Evolutionary conservation across 2,888 invertebrate genomes (phyloP), one percentile per base, ranked within the genome.

Genomic region (Cephus spinipes): DNA sequence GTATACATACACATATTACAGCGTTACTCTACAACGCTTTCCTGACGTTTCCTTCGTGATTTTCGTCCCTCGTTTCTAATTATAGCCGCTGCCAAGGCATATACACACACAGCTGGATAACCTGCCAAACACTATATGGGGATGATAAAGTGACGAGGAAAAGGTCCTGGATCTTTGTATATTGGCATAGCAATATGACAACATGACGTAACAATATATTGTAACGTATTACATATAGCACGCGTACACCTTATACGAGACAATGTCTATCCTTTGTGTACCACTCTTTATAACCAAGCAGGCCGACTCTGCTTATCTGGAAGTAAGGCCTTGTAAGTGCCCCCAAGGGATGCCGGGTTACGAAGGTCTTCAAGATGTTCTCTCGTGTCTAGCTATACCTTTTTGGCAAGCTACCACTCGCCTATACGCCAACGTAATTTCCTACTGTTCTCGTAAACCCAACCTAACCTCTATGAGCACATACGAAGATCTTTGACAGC

Each of bases 221-320:
- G 23, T 9, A 9, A 23, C 23, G 9, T 23, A 55, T 55, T 23
- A 23, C 9, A 3, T 9, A 23, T 9, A 23, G 1, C 40, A 40
- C 15, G 40, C 23, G 23, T 55, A 55, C 23, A 55, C 23, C 55
- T 23, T 6, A 4, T 23, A 55, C 23, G 12, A 33, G 31, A 23
- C n/a, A 15, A 31, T 12, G 55, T 23, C 9, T 55, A 55, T 23
- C 30, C 71, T 71, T 33, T 71, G 71, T 71, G 31, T 71, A 31
- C 11, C 31, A 71, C 33, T 80, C 82, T 85, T 84, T 79, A 82
- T 82, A 82, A 75, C 79, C 77, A 79, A 76, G 80, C 79, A 75
- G 80, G 78, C 79, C 84, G 79, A 80, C 83, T 84, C 83, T 82
- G 83, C 84, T 88, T 88, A 87, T 87, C 87, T 82, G 81, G 79